Conservation (phyloP, 2,113 vertebrate species). For the Odobenus rosmarus region DNA sequence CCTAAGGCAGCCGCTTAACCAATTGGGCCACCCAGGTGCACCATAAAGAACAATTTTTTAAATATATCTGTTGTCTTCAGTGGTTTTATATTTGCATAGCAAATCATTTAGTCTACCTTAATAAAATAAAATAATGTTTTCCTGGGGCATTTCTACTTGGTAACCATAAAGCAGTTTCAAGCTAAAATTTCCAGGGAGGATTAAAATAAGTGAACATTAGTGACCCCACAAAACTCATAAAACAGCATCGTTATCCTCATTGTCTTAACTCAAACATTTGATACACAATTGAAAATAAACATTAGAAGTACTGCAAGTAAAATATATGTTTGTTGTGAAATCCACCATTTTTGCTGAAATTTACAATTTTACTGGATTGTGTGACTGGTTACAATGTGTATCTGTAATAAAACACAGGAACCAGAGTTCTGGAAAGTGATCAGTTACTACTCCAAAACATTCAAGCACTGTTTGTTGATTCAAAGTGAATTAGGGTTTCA, state of each 20-base stretch:
- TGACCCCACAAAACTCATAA: neutral
- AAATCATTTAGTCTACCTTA: neutral
- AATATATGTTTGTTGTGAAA: slow-evolving; percentile 29
- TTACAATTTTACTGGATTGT: neutral
- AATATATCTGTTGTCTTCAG: neutral
- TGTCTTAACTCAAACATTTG: neutral
- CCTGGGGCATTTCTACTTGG: neutral
- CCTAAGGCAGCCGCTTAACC: too few species aligned
- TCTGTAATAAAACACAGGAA: neutral
- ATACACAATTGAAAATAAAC: neutral
- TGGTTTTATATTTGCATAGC: neutral
- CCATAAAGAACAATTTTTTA: neutral
- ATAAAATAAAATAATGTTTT: neutral
- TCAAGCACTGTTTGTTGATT: slow-evolving; percentile 52
- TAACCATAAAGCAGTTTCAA: neutral
- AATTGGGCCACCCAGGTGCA: too few species aligned
- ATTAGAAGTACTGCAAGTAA: neutral
- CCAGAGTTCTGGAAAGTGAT: slow-evolving; percentile 22
- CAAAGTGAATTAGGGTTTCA: neutral
- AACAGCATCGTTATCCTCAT: neutral
- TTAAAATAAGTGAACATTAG: neutral
- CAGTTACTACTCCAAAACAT: slow-evolving; percentile 34
- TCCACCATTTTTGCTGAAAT: neutral
- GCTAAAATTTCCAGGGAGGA: neutral
- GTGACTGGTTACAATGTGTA: neutral